A percentile compares a stretch with the other conserved stretches of the same genome.
These are phyloP conservation scores for Cebidichthys violaceus DNA, from an alignment of 2,113 vertebrate species.

Conservation along the genomic window DNA sequence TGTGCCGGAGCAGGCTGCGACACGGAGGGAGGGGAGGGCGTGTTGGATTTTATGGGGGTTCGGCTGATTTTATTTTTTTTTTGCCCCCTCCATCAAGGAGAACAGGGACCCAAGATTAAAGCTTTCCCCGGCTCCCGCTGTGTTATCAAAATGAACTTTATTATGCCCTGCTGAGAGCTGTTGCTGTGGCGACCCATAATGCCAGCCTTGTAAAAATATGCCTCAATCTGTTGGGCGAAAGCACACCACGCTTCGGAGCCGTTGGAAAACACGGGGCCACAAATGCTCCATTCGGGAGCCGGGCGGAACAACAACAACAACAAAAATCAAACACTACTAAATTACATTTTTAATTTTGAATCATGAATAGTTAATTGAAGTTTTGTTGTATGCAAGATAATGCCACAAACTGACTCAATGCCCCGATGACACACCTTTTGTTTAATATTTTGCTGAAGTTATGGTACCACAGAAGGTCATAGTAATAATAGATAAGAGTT, in stretches of 20 bases:
- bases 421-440: neutral
- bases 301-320: neutral
- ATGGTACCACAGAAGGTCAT: neutral
- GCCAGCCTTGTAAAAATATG: conserved; percentile 61
- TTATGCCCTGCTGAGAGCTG: conserved; percentile 67
- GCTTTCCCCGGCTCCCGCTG: conserved; percentile 62
- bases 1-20: neutral
- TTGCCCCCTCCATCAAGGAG: conserved; percentile 27
- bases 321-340: conserved; percentile 23
- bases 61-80: conserved; percentile 48
- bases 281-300: conserved; percentile 20
- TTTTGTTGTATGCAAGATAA: conserved; percentile 9
- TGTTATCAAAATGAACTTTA: conserved; percentile 78
- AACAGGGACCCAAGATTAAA: conserved; percentile 69
- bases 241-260: neutral
- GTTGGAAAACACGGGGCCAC: conserved; percentile 1
- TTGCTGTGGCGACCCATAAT: conserved; percentile 61
- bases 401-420: conserved; percentile 17
- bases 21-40: conserved; percentile 5
- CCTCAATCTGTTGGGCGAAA: conserved; percentile 51
- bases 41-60: conserved; percentile 34
- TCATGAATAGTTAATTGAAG: conserved; percentile 49
- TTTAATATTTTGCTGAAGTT: neutral
- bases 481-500: conserved; percentile 26
- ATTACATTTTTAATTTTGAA: conserved; percentile 52